A percentile compares a stretch with the other conserved stretches of the same genome.
These are phyloP conservation scores for Ornithoptera alexandrae DNA, from an alignment of 2,888 invertebrate species.

Conservation along the genomic window DNA sequence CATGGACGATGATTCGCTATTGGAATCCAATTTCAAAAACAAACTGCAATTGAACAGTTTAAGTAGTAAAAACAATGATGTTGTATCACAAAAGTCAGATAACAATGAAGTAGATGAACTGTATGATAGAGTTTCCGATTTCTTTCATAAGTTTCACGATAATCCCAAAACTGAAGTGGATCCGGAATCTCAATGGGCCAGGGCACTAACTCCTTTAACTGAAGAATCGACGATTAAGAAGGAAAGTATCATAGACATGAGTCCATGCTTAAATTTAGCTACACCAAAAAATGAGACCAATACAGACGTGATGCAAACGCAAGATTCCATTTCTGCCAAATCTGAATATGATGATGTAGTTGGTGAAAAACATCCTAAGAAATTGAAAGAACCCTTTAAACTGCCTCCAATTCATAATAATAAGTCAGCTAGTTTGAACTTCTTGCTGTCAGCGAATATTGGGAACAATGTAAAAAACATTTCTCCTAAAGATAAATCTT, in stretches of 20 bases:
- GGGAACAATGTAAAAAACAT: slow-evolving; percentile 37
- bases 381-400: slow-evolving; percentile 45
- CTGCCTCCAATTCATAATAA: slow-evolving; percentile 60
- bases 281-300: slow-evolving; percentile 33
- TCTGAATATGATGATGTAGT: background rate
- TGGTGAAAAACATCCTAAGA: slow-evolving; percentile 34
- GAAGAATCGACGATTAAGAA: slow-evolving; percentile 61
- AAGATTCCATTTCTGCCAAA: slow-evolving; percentile 35
- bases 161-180: slow-evolving; percentile 36
- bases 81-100: slow-evolving; percentile 49
- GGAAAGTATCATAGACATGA: slow-evolving; percentile 51
- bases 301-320: slow-evolving; percentile 47
- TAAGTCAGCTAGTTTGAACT: slow-evolving; percentile 50
- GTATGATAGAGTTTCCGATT: slow-evolving; percentile 54
- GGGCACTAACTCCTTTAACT: slow-evolving; percentile 59
- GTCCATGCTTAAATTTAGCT: slow-evolving; percentile 38
- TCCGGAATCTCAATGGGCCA: slow-evolving; percentile 42
- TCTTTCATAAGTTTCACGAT: slow-evolving; percentile 42
- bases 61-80: slow-evolving; percentile 39
- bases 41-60: slow-evolving; percentile 11
- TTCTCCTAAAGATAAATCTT: slow-evolving; percentile 40
- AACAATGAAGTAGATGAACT: slow-evolving; percentile 61
- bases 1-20: slow-evolving; percentile 66
- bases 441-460: slow-evolving; percentile 48
- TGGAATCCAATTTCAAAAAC: slow-evolving; percentile 39